These are phyloP conservation scores for Zoanthus sociatus DNA, from an alignment of 92 coral and sea anemone genomes.

Conservation along the genomic window DNA sequence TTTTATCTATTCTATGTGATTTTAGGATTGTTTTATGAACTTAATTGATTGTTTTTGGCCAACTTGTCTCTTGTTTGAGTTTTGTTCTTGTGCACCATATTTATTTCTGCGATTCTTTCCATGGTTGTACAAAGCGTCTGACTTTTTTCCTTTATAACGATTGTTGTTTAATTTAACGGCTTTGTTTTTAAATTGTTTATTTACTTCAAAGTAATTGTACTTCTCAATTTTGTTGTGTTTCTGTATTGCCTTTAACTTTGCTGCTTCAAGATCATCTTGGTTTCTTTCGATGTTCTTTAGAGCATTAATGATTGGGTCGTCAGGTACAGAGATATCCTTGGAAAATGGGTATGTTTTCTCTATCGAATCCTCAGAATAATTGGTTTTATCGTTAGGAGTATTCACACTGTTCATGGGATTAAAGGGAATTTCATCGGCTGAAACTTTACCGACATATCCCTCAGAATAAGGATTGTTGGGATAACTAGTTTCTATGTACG, in stretches of 20 bases:
- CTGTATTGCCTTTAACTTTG: conserved; percentile 73
- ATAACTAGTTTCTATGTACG: conserved; percentile 4
- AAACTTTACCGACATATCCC: conserved; percentile 1
- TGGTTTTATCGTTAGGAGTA: conserved; percentile 26
- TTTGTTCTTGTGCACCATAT: neutral
- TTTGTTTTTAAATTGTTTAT: neutral
- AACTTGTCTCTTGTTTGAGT: neutral
- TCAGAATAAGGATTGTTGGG: conserved; percentile 36
- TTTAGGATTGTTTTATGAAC: neutral
- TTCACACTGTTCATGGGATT: neutral
- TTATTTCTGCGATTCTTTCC: neutral
- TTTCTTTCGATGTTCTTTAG: conserved; percentile 73
- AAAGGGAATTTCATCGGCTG: conserved; percentile 1
- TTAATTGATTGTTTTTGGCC: neutral
- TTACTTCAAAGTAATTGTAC: neutral
- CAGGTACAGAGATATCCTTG: conserved; percentile 44
- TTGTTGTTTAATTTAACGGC: conserved; percentile 5
- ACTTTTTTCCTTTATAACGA: neutral
- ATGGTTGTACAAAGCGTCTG: neutral
- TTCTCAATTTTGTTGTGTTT: conserved; percentile 40
- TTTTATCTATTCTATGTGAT: neutral
- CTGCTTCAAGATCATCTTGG: conserved; percentile 57
- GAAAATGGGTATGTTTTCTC: conserved; percentile 12
- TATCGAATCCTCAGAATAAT: conserved; percentile 14
- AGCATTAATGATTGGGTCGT: conserved; percentile 79